Conservation (phyloP, 1,140 invertebrate species). For the Ectropis grisescens region DNA sequence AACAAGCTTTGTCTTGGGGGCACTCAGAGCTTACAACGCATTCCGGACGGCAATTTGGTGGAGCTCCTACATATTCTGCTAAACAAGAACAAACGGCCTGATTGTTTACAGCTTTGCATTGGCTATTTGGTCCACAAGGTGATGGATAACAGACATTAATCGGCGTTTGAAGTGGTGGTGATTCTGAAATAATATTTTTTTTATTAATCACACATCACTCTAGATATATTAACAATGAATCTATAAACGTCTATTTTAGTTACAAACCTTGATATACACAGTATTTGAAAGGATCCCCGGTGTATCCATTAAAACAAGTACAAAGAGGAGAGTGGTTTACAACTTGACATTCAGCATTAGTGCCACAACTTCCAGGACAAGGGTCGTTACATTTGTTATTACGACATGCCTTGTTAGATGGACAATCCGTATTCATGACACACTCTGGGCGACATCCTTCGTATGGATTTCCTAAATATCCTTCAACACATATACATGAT, state of each 20-base stretch:
- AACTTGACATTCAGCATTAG: conserved; percentile 77
- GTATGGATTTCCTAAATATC: conserved; percentile 81
- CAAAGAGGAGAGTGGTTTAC: conserved; percentile 77
- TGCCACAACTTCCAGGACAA: conserved; percentile 74
- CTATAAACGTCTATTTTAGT: neutral
- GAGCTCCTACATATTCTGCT: conserved; percentile 71
- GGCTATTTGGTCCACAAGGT: conserved; percentile 77
- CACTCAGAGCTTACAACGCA: conserved; percentile 76
- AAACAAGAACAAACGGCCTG: conserved; percentile 76
- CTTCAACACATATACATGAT: conserved; percentile 75
- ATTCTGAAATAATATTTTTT: conserved; percentile 25
- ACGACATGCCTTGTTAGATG: conserved; percentile 72
- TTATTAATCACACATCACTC: no score
- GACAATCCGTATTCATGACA: conserved; percentile 77
- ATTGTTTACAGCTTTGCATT: conserved; percentile 70
- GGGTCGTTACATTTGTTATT: conserved; percentile 75
- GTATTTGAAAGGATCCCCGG: conserved; percentile 80
- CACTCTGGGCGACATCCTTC: conserved; percentile 81
- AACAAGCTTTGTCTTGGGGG: conserved; percentile 72
- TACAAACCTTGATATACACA: conserved; percentile 68
- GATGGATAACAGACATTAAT: conserved; percentile 73
- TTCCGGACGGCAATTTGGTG: conserved; percentile 74
- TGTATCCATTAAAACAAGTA: conserved; percentile 76
- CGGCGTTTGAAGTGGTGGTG: conserved; percentile 27
- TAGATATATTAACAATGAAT: no score